These are phyloP conservation scores for Chlorodrepanis virens DNA, from an alignment of 2,113 vertebrate genomes.

Conservation along the genomic window DNA sequence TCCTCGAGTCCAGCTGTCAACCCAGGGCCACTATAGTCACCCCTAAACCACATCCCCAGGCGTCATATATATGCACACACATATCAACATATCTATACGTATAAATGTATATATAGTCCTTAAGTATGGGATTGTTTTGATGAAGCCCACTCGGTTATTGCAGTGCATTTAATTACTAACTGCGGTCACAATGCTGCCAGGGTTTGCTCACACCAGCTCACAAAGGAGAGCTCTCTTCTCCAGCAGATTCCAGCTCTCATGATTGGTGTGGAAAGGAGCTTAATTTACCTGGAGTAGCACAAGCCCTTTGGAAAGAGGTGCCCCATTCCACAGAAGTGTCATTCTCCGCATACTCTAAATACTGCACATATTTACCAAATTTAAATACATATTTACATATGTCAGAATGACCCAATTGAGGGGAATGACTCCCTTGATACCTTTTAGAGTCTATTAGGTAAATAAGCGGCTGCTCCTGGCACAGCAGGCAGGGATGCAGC, in stretches of 20 bases:
- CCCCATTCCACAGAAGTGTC: background rate
- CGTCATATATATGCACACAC: rapidly evolving
- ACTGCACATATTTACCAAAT: slow-evolving; percentile 50
- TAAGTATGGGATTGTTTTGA: background rate
- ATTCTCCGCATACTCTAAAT: background rate
- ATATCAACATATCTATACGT: rapidly evolving
- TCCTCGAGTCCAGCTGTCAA: rapidly evolving
- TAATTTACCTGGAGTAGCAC: background rate
- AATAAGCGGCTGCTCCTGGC: slow-evolving; percentile 34
- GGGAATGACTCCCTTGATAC: slow-evolving; percentile 32
- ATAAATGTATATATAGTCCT: rapidly evolving
- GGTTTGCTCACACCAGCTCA: background rate
- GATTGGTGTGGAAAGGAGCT: background rate
- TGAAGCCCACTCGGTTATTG: background rate
- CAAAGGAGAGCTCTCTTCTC: background rate
- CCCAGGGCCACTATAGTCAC: background rate
- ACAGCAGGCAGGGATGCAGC: background rate
- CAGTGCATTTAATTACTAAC: background rate
- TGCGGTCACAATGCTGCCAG: background rate
- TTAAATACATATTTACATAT: slow-evolving; percentile 44
- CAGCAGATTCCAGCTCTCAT: background rate
- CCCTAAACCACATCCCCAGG: background rate
- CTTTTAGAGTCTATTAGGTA: slow-evolving; percentile 64
- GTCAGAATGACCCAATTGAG: slow-evolving; percentile 36
- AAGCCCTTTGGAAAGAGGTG: background rate